Conservation (phyloP, 2,888 invertebrate species). For the Cetonia aurata region DNA sequence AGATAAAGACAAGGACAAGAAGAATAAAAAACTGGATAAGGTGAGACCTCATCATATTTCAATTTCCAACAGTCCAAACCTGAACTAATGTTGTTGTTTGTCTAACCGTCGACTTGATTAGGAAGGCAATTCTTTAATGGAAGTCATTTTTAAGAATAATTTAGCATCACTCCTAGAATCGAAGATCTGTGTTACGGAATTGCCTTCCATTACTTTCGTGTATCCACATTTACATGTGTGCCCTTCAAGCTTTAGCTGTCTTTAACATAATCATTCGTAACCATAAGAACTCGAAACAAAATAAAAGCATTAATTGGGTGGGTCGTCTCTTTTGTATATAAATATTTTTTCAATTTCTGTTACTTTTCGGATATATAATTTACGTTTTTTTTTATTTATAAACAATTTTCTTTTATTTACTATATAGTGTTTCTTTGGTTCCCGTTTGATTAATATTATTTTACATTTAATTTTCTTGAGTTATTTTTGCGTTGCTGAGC, state of each 20-base stretch:
- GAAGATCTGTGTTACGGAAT: neutral
- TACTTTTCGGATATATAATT: conserved; percentile 16
- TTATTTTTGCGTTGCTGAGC: conserved; percentile 62
- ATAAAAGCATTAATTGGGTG: conserved; percentile 21
- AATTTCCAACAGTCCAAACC: conserved; percentile 4
- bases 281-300: conserved; percentile 17
- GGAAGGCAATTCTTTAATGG: conserved; percentile 21
- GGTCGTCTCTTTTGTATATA: conserved; percentile 26
- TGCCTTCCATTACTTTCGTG: conserved; percentile 22
- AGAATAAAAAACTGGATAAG: conserved; percentile 69
- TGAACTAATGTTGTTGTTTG: conserved; percentile 33
- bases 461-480: conserved; percentile 57
- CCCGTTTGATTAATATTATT: conserved; percentile 68
- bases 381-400: conserved; percentile 14
- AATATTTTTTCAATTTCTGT: conserved; percentile 14
- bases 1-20: conserved; percentile 71
- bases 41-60: conserved; percentile 56
- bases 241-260: conserved; percentile 32
- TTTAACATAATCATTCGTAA: conserved; percentile 26
- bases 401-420: conserved; percentile 29
- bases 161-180: neutral
- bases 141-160: neutral
- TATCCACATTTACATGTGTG: conserved; percentile 21
- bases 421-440: conserved; percentile 48
- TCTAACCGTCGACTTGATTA: conserved; percentile 14